Evolutionary conservation across 2,888 invertebrate genomes (phyloP).

Genomic region (Acronicta psi): DNA sequence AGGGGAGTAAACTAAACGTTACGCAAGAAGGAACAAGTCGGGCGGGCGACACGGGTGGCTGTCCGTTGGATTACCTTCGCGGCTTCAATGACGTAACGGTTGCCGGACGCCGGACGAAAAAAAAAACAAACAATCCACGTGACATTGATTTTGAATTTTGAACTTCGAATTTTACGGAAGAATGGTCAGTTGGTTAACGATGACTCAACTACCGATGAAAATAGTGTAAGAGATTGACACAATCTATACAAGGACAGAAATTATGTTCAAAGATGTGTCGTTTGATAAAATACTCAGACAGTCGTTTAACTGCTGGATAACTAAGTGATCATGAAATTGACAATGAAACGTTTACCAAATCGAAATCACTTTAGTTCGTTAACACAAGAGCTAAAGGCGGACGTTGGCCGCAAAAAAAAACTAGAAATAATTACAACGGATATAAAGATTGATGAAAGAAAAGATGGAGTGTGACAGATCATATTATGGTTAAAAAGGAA

Average conservation of each 20-base stretch:
- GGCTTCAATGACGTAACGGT: slow-evolving; percentile 76
- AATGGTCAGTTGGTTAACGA: slow-evolving; percentile 47
- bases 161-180: slow-evolving; percentile 64
- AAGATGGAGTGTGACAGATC: slow-evolving; percentile 3
- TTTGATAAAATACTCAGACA: slow-evolving; percentile 36
- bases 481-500: neutral
- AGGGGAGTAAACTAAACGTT: slow-evolving; percentile 66
- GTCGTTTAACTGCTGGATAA: slow-evolving; percentile 41
- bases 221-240: slow-evolving; percentile 28
- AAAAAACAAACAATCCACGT: slow-evolving; percentile 62
- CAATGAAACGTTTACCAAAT: slow-evolving; percentile 55
- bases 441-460: slow-evolving; percentile 20
- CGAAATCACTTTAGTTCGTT: slow-evolving; percentile 57
- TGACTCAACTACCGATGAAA: slow-evolving; percentile 34
- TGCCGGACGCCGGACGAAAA: slow-evolving; percentile 52
- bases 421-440: slow-evolving; percentile 14
- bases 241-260: slow-evolving; percentile 30
- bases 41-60: slow-evolving; percentile 69
- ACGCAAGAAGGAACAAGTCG: slow-evolving; percentile 76
- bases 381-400: slow-evolving; percentile 39
- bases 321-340: slow-evolving; percentile 46
- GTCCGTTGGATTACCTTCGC: slow-evolving; percentile 67
- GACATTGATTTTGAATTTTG: slow-evolving; percentile 77
- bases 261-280: slow-evolving; percentile 31
- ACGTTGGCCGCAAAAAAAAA: slow-evolving; percentile 29